Conservation (phyloP, 2,797 vertebrate species). For the Echiichthys vipera region DNA sequence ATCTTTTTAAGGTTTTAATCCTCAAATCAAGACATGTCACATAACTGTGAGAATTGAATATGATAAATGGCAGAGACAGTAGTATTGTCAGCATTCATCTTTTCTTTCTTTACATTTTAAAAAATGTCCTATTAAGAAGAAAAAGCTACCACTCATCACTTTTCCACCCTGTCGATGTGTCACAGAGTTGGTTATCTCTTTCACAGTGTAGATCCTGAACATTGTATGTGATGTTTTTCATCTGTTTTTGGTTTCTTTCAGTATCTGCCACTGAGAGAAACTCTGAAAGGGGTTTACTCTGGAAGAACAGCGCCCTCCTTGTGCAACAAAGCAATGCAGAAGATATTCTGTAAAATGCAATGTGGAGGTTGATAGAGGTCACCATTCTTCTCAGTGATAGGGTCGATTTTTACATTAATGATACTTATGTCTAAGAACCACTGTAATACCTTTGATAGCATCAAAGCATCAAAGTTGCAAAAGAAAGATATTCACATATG, state of each 20-base stretch:
- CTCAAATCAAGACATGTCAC: neutral
- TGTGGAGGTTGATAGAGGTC: too few relatives aligned
- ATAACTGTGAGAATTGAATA: neutral
- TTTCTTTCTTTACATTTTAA: conserved; percentile 9
- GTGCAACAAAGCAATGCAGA: neutral
- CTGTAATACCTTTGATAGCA: neutral
- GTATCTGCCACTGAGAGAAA: neutral
- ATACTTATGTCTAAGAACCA: neutral
- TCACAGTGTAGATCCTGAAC: neutral
- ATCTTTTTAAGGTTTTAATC: neutral
- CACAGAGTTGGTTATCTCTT: neutral
- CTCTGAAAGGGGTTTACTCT: neutral
- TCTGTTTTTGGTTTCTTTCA: neutral
- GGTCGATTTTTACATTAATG: neutral
- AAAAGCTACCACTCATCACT: neutral
- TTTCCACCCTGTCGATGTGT: neutral
- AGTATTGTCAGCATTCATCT: neutral
- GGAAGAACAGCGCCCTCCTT: neutral
- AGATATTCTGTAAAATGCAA: neutral
- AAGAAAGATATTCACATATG: neutral
- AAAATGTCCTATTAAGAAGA: conserved; percentile 43
- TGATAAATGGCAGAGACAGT: neutral
- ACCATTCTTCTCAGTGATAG: too few relatives aligned
- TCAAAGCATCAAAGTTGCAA: neutral
- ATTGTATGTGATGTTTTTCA: neutral